Percentiles rank a stretch among this genome's conserved stretches.
Evolutionary conservation across 2,113 vertebrate genomes (phyloP).

Genomic region (Mionectes macconnelli): DNA sequence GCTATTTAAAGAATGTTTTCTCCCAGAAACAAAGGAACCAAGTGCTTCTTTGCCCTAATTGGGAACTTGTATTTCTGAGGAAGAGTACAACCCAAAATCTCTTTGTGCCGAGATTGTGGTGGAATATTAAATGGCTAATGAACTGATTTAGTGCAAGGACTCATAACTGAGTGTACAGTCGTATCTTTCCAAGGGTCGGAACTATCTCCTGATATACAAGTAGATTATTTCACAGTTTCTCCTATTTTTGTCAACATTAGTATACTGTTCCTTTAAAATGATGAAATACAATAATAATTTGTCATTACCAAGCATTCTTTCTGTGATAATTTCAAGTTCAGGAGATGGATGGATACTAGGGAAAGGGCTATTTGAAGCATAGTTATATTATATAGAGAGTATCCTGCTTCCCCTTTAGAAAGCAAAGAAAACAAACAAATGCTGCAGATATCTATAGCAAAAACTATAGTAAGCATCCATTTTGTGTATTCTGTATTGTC

Average conservation of each 20-base stretch:
- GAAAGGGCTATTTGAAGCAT: not conserved
- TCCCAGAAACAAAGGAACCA: not conserved
- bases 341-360: not conserved
- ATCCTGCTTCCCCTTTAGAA: not conserved
- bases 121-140: not conserved
- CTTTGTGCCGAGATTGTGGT: not conserved
- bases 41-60: not conserved
- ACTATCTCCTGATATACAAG: not conserved
- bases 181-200: not conserved
- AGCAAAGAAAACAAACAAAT: not conserved
- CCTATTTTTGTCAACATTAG: not conserved
- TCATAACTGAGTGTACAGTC: not conserved
- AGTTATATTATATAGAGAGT: not conserved
- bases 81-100: not conserved
- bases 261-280: not conserved
- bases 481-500: not conserved
- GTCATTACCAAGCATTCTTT: not conserved
- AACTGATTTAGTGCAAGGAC: not conserved
- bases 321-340: not conserved
- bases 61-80: not conserved
- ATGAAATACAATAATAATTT: not conserved
- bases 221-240: not conserved
- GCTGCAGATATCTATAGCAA: not conserved
- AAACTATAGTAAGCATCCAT: not conserved
- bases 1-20: not conserved